Percentiles rank a stretch among this genome's conserved stretches.
Evolutionary conservation across 2,888 invertebrate genomes (phyloP).

Genomic region (Elmis aenea): DNA sequence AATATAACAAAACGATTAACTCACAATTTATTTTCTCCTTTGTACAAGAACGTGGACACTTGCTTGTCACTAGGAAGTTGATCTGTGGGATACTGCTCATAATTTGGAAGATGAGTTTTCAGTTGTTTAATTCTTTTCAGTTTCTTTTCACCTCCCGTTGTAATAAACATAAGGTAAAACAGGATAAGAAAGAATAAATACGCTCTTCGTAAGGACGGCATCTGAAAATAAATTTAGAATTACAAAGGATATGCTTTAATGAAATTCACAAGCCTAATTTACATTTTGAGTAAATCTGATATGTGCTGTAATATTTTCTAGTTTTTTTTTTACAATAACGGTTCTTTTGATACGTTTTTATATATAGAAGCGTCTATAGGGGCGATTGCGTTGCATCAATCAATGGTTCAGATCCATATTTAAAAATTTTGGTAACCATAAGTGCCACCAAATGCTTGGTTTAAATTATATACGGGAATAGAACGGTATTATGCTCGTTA

Average conservation of each 20-base stretch:
- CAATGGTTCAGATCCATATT: no score
- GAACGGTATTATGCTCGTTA: no score
- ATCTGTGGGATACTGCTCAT: conserved; percentile 24
- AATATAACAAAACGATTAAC: no score
- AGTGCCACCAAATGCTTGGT: no score
- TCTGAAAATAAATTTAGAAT: conserved; percentile 2
- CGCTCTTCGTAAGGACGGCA: not conserved
- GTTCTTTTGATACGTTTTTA: no score
- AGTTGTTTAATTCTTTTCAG: conserved; percentile 19
- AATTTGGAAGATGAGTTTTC: conserved; percentile 19
- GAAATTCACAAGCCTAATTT: not conserved
- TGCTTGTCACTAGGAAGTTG: conserved; percentile 38
- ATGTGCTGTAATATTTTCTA: not conserved
- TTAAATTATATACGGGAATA: no score
- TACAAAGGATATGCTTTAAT: not conserved
- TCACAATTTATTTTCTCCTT: conserved; percentile 37
- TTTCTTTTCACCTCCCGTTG: conserved; percentile 19
- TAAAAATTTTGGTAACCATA: no score
- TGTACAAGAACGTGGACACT: conserved; percentile 35
- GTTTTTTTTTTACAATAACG: not conserved
- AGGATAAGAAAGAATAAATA: not conserved
- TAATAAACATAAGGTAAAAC: conserved; percentile 6
- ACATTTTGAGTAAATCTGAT: not conserved
- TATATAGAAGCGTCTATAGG: no score
- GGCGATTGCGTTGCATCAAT: no score